These are phyloP conservation scores for Chalcosyrphus nemorum DNA, from an alignment of 2,888 invertebrate genomes.

Conservation along the genomic window DNA sequence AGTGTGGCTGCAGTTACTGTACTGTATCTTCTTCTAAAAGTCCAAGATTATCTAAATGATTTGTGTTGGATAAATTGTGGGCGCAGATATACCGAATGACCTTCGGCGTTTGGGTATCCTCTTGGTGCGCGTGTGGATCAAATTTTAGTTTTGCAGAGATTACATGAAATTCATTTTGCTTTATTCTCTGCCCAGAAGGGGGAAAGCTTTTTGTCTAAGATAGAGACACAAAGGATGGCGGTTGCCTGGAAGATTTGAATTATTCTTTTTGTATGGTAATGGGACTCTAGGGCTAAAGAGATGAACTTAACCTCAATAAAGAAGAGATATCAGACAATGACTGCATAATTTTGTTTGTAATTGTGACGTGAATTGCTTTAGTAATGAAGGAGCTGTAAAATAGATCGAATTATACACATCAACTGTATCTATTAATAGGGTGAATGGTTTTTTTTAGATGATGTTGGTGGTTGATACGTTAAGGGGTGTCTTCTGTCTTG, in stretches of 20 bases:
- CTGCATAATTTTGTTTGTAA: neutral
- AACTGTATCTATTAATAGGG: too few species aligned
- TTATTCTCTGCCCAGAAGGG: neutral
- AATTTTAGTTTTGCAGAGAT: neutral
- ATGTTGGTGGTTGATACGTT: too few species aligned
- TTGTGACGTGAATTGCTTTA: neutral
- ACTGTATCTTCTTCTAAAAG: constrained; percentile 2
- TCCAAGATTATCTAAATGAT: constrained; percentile 38
- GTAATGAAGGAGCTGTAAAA: neutral
- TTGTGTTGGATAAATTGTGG: constrained; percentile 24
- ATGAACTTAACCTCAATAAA: constrained; percentile 2
- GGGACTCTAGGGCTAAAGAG: neutral
- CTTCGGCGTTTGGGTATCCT: constrained; percentile 1
- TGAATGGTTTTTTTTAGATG: too few species aligned
- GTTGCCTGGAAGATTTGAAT: neutral
- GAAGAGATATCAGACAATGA: neutral
- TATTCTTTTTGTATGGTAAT: constrained; percentile 12
- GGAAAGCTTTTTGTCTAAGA: neutral
- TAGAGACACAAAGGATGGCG: neutral
- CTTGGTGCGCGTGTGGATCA: neutral
- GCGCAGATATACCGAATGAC: constrained; percentile 5
- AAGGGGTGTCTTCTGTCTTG: too few species aligned
- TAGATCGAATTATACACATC: neutral
- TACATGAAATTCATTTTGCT: constrained; percentile 10
- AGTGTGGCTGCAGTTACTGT: neutral